Evolutionary conservation across 2,888 invertebrate species (phyloP).

Genomic region (Brachyopa scutellaris): DNA sequence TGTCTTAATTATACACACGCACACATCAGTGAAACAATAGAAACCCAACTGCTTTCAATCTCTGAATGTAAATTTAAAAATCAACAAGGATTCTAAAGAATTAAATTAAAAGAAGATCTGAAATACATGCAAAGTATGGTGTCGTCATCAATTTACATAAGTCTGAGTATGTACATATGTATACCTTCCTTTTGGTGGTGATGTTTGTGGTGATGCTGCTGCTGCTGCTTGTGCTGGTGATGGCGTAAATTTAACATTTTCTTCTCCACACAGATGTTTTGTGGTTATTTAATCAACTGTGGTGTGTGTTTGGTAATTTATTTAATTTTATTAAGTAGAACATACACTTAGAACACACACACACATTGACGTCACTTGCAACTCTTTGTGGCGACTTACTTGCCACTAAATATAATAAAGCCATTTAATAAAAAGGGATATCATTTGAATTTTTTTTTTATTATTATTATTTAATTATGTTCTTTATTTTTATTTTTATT

Average conservation of each 20-base stretch:
- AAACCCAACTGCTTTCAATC: too few species aligned
- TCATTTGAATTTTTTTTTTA: background rate
- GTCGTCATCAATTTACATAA: too few species aligned
- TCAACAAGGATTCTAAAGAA: conserved; percentile 41
- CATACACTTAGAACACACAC: conserved; percentile 22
- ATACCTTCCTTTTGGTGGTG: conserved; percentile 68
- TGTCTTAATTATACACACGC: conserved; percentile 59
- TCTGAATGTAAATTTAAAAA: conserved; percentile 55
- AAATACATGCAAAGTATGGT: too few species aligned
- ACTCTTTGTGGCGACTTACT: background rate
- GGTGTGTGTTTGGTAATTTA: conserved; percentile 33
- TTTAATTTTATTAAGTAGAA: background rate
- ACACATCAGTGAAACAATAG: too few species aligned
- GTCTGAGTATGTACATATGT: too few species aligned
- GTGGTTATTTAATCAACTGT: conserved; percentile 52
- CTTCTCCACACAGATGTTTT: conserved; percentile 13
- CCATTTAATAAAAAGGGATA: too few species aligned
- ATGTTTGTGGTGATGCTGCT: conserved; percentile 61
- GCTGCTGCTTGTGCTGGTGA: conserved; percentile 63
- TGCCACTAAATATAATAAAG: too few species aligned
- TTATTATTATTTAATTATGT: background rate
- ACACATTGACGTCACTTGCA: too few species aligned
- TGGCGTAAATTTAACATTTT: conserved; percentile 63
- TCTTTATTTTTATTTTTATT: background rate
- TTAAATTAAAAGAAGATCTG: conserved; percentile 23